Evolutionary conservation across 1,140 invertebrate genomes (phyloP), one percentile per base, ranked within the genome.

Genomic region (Hormaphis cornu): DNA sequence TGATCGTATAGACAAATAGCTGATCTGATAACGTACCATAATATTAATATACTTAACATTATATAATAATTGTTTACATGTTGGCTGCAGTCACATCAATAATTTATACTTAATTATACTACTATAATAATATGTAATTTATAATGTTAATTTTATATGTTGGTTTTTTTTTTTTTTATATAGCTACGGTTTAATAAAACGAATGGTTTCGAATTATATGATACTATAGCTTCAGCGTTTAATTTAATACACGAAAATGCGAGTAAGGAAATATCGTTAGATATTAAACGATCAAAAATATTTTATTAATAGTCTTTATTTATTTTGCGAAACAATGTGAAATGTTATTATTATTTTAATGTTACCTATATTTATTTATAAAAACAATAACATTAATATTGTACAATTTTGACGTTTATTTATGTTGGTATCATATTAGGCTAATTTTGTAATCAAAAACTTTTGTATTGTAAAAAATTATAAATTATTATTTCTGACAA

Each of bases 1-100:
- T 66, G 61, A 66, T 26, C 61, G 14, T 66, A 50, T 50, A 54
- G 52, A 61, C 35, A 66, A 30, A 61, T 61, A 66, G 12, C 48
- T 18, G 14, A n/a, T 40, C 35, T 48, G 2, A 48, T 20, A 44
- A 22, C 50, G 14, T 66, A 66, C 6, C 24, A 66, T 66, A 66
- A 50, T 40, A 37, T 37, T n/a, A n/a, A n/a, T n/a, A n/a, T n/a
- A n/a, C n/a, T n/a, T n/a, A n/a, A n/a, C n/a, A n/a, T n/a, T n/a
- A n/a, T n/a, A n/a, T n/a, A n/a, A n/a, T n/a, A n/a, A n/a, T n/a
- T n/a, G n/a, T n/a, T n/a, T n/a, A n/a, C n/a, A n/a, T n/a, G n/a
- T n/a, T n/a, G n/a, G n/a, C n/a, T n/a, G n/a, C 52, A 54, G 52
- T 54, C 52, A 33, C 20, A 56, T 56, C 37, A n/a, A n/a, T n/a